Percentiles rank a stretch among this genome's conserved stretches.
Conservation (phyloP, 1,140 invertebrate genomes). For the Belonocnema kinseyi region DNA sequence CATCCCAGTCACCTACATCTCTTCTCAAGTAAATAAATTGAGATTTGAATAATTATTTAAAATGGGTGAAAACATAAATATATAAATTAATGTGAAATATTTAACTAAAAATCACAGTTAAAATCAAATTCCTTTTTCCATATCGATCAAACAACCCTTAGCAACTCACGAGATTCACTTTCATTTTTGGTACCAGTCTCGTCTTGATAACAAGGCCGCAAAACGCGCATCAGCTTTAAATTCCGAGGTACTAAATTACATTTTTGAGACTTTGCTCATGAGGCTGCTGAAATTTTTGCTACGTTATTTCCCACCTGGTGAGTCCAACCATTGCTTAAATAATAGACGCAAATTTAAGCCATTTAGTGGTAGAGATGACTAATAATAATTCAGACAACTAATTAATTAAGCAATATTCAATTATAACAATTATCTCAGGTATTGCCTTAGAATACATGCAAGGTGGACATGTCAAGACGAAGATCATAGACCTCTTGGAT, state of each 20-base stretch:
- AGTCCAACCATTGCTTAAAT: not conserved
- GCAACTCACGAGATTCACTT: not conserved
- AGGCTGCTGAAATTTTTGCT: conserved; percentile 81
- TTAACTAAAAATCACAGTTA: no score
- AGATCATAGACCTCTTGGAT: conserved; percentile 81
- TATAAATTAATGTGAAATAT: no score
- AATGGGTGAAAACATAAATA: no score
- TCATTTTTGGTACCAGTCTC: not conserved
- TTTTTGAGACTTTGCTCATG: conserved; percentile 69
- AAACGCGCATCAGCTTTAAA: not conserved
- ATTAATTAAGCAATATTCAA: not conserved
- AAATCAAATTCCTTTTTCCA: no score
- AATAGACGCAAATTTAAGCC: not conserved
- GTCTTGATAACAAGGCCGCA: not conserved
- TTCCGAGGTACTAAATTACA: not conserved
- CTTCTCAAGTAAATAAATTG: no score
- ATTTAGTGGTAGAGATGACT: no score
- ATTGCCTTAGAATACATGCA: conserved; percentile 79
- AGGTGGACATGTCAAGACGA: conserved; percentile 76
- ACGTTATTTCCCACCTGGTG: conserved; percentile 81
- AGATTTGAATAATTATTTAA: no score
- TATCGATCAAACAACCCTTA: conserved; percentile 7
- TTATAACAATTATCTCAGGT: conserved; percentile 63
- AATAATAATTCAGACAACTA: no score
- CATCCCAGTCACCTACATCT: no score